Base-by-base conservation (phyloP, 2,797 vertebrate species). In the Rhinoraja longicauda region DNA sequence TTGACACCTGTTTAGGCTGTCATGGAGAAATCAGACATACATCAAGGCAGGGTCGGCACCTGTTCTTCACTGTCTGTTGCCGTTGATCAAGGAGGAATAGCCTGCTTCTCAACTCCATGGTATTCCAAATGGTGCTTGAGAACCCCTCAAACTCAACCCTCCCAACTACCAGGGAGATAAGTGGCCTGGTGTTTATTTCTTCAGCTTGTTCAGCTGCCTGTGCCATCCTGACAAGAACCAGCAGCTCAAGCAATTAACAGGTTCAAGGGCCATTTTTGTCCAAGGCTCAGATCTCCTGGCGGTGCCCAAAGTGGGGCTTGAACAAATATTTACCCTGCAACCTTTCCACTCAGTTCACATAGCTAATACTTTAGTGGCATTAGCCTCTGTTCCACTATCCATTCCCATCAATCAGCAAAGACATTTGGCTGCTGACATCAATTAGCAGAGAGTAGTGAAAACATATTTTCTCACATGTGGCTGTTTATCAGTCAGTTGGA, bases 401-500 rank as follows among this genome's bases (percentile, higher is more conserved):
- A 73, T 72, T 92, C 90, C 12, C 26, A n/a, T 53, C 70, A 45
- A 53, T 92, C 70, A 73, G 53, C 72, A 36, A 32, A 88, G 62
- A 67, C 26, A 73, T 75, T 75, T 92, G 72, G 36, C 90, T 75
- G 70, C 70, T 92, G 45, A 92, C 70, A 92, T 88, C n/a, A 88
- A 88, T 88, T 88, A 88, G 32, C n/a, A 88, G n/a, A 39, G 67
- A 91, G 70, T n/a, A 91, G 36, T 73, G 67, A 92, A 75, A 75
- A 75, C 90, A 45, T 75, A 92, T 92, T 92, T 92, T 92, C 70
- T 75, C 32, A 75, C 90, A 57, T 73, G 90, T 72, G 36, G 70
- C 90, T 91, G 12, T 4, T 75, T 53, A 92, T 73, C 29, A 92
- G 90, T 72, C 70, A 53, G 39, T n/a, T 57, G 15, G 24, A 21